Evolutionary conservation across 2,113 vertebrate species (phyloP), one percentile per base, ranked within the genome.

Genomic region (Ictidomys tridecemlineatus): DNA sequence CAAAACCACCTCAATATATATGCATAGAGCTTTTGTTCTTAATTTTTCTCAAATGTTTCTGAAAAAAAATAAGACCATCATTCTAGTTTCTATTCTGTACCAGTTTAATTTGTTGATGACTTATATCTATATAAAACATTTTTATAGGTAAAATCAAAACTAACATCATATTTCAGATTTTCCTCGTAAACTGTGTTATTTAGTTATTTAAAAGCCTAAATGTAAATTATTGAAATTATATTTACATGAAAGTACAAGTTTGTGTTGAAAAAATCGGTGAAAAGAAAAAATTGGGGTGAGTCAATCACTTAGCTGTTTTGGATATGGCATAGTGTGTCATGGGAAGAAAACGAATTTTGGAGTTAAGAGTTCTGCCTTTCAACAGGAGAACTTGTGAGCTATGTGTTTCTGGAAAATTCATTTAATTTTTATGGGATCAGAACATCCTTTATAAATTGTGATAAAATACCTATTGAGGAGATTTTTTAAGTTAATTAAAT

Each of bases 401-500:
- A 7, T 61, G 39, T 8, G 39, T 69, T 16, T 61, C 24, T 86
- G 56, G 17, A 24, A 89, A 93, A 56, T 18, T 20, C 56, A 74
- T 63, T 95, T 63, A 67, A 69, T 73, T 89, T 96, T 92, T 63
- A 17, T 89, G 4, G 53, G 45, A 67, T 89, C 48, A 85, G 37
- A 91, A 61, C 48, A 63, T 77, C 26, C 14, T 24, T 13, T 56
- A 78, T 69, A 93, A 69, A 79, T 30, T 91, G 78, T 89, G 37
- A 77, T 69, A 37, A 89, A 89, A 90, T 95, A 24, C 4, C 32
- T 69, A 30, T 78, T 85, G 65, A 18, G 7, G 4, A 94, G 34
- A 77, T 45, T 92, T 96, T 45, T 91, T 28, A 79, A 89, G n/a
- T 70, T 82, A 8, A 93, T 86, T 86, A 89, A 93, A 89, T 85